Evolutionary conservation across 2,797 vertebrate species (phyloP).

Genomic region (Anguilla obscura): DNA sequence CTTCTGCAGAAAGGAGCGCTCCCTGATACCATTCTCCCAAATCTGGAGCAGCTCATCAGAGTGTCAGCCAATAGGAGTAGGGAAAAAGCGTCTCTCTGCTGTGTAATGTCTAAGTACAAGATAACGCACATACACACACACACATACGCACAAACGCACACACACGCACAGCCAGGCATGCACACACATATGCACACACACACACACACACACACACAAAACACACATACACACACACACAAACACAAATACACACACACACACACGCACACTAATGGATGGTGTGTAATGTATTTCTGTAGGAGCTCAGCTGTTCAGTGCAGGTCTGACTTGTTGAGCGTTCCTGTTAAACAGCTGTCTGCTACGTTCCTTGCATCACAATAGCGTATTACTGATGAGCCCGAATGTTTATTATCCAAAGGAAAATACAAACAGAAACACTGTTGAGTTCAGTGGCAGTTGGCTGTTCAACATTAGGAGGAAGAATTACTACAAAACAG

Average conservation of each 20-base stretch:
- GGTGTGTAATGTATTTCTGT: neutral
- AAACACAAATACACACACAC: neutral
- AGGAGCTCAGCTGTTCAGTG: neutral
- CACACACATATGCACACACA: neutral
- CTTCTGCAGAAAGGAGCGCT: neutral
- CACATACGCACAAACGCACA: neutral
- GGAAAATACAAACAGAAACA: neutral
- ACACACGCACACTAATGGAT: neutral
- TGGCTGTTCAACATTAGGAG: neutral
- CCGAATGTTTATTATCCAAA: neutral
- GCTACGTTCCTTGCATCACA: neutral
- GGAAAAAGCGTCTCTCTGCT: conserved; percentile 23
- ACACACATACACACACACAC: neutral
- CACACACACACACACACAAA: neutral
- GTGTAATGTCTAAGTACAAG: conserved; percentile 20
- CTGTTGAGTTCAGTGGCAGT: neutral
- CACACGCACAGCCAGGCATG: neutral
- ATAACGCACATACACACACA: neutral
- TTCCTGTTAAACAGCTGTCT: neutral
- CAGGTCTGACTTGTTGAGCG: neutral
- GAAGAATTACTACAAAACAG: neutral
- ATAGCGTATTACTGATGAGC: neutral
- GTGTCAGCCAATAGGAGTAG: neutral
- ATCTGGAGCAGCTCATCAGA: neutral
- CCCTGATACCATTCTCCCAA: conserved; percentile 1